Evolutionary conservation across 1,140 invertebrate genomes (phyloP), one percentile per base, ranked within the genome.

Genomic region (Drosophila cardini): DNA sequence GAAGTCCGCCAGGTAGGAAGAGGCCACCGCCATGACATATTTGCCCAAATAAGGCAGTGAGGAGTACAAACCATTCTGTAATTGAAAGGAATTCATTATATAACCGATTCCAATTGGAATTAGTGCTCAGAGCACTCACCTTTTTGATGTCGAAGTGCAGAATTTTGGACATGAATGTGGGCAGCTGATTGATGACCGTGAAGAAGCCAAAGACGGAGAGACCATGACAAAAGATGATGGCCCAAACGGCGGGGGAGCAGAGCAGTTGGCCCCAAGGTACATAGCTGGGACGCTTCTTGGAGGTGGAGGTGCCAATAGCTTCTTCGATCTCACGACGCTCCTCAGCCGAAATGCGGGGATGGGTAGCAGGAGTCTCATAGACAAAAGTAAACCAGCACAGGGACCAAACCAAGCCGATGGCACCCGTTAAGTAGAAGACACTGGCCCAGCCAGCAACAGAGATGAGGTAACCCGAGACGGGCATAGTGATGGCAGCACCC

Each of bases 191-290:
- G 55, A 99, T 95, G 45, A 99, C 95, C 3, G 97, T 98, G 93
- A 99, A 99, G 93, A 98, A 98, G 0, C 97, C 97, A 93, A 98
- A 99, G 67, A 99, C 98, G 69, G 97, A 97, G 60, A 96, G 95
- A 36, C 95, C 96, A 91, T 99, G 98, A 0, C 97, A 97, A 15
- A 98, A 92, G 57, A 98, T 94, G 85, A 99, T 97, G 2, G 98
- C 97, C 97, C 97, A 98, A 3, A 99, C 97, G 0, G 97, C 96
- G 1, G 94, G 83, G 0, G 97, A 98, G 0, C 94, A 95, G 5
- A 99, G 91, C 71, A 99, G 94, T 18, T 93, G 85, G 38, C 92
- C 93, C 98, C 98, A 99, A 0, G 98, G 98, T 0, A 97, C 95
- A 34, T 94, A 90, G 36, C 93, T 92, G 75, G 94, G 94, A 93